These are phyloP conservation scores for Scartelaos histophorus DNA, from an alignment of 2,113 vertebrate species.

Conservation along the genomic window DNA sequence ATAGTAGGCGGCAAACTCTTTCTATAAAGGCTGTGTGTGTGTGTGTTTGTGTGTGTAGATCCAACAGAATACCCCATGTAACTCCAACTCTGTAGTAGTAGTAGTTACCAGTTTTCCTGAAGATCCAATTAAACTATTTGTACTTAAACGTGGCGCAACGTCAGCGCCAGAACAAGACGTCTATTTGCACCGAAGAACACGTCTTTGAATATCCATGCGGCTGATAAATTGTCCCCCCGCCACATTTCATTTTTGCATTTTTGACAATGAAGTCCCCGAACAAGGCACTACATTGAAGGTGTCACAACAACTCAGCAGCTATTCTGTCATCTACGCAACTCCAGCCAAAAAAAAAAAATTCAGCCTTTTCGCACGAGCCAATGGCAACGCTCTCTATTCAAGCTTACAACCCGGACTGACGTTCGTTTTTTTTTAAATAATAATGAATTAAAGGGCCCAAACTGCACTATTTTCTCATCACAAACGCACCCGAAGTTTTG, in stretches of 20 bases:
- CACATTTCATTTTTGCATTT: constrained; percentile 9
- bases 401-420: constrained; percentile 51
- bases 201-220: too few species aligned
- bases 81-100: too few species aligned
- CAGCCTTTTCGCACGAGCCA: constrained; percentile 61
- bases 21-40: background rate
- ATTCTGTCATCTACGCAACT: constrained; percentile 25
- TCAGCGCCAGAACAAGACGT: background rate
- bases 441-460: too few species aligned
- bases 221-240: background rate
- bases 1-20: constrained; percentile 23
- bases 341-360: constrained; percentile 24
- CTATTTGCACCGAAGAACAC: background rate
- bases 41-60: too few species aligned
- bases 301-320: constrained; percentile 48
- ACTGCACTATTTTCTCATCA: too few species aligned
- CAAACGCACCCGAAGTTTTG: too few species aligned
- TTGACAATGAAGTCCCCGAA: constrained; percentile 46
- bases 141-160: background rate
- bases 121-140: too few species aligned
- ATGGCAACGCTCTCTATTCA: constrained; percentile 61
- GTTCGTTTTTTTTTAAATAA: constrained; percentile 48
- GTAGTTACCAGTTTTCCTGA: too few species aligned
- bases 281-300: constrained; percentile 41
- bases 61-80: too few species aligned